Evolutionary conservation across 2,888 invertebrate genomes (phyloP), one percentile per base, ranked within the genome.

Genomic region (Caenorhabditis sp.): DNA sequence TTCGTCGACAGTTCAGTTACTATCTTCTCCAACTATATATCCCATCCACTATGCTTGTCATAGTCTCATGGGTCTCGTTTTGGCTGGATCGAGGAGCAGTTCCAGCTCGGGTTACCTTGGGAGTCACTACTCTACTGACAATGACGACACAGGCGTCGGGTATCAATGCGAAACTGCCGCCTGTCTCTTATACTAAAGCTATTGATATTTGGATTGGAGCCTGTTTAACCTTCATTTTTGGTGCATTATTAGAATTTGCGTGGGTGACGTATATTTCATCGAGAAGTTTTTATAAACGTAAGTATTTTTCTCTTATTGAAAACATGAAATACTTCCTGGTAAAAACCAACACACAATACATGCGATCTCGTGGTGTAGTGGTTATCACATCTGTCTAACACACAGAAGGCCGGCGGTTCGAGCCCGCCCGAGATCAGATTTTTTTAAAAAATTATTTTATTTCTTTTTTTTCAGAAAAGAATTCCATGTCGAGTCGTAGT

Each of bases 1-100:
- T 97, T 92, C 95, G 95, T 90, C 92, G 97, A 87, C 96, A 97
- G 91, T 97, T 97, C 93, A 94, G 94, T 90, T 97, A 97, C 92
- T 97, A 97, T 91, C 92, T 97, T 88, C 95, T 97, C 89, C 97
- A 97, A 92, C 95, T 97, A 91, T 97, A 97, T 92, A 95, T 97
- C 89, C 97, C 97, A 63, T 96, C 96, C 91, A 95, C 95, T 49
- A 88, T 88, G 86, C 75, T 88, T 25, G 87, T 88, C n/a, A 85
- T 85, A 21, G 85, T 85, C 12, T 84, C 84, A 3, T 81, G 82
- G 83, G 77, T 83, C 0, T 82, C 81, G 17, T 84, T 83, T 59
- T 85, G 85, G 85, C 57, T 85, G n/a, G 82, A 82, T 69, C 64
- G 84, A 4, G 77, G 77, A 57, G 85, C 87, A 5, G 87, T 87